Base-by-base conservation (phyloP, 2,797 vertebrate genomes). In the Chanos chanos region DNA sequence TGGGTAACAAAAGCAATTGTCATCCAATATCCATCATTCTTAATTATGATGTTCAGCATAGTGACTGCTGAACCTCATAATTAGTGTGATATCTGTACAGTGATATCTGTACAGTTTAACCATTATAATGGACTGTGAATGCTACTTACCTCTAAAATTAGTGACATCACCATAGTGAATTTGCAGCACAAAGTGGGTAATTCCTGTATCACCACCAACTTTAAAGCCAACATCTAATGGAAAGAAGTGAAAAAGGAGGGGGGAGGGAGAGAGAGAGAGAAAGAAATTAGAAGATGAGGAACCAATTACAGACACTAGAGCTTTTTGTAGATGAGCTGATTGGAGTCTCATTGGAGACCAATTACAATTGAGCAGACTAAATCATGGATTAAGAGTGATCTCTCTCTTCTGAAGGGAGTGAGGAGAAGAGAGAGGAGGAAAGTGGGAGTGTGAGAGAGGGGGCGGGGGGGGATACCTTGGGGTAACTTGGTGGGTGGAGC, bases 181-280 rank as follows among this genome's bases (percentile, higher is more conserved):
- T 73, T 98, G 96, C 15, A 98, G 91, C 66, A 99, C 94, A 77
- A 98, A 94, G 77, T 92, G 89, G 78, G 92, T 90, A 69, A 88
- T 92, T 66, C 87, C 89, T 1, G 90, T 84, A 73, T 84, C 88
- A 75, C 87, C 91, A 77, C 94, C 96, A 67, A 98, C 96, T 91
- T 91, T 91, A 84, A 98, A 99, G 61, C 94, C 96, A 73, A 99
- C 96, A 85, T 91, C 96, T 96, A n/a, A n/a, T n/a, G 36, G 74
- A 54, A 57, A 64, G n/a, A 3, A 10, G 21, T 19, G 51, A 12
- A 12, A n/a, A 7, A 53, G 4, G 22, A 5, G 40, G 1, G 52
- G 36, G 66, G 13, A 1, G 5, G 22, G 34, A 31, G 30, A 4
- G 7, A 56, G 48, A 56, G 25, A 39, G 12, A 33, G 47, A 19